These are phyloP conservation scores for Amphiduros pacificus DNA, from an alignment of 2,888 invertebrate genomes.

Conservation along the genomic window DNA sequence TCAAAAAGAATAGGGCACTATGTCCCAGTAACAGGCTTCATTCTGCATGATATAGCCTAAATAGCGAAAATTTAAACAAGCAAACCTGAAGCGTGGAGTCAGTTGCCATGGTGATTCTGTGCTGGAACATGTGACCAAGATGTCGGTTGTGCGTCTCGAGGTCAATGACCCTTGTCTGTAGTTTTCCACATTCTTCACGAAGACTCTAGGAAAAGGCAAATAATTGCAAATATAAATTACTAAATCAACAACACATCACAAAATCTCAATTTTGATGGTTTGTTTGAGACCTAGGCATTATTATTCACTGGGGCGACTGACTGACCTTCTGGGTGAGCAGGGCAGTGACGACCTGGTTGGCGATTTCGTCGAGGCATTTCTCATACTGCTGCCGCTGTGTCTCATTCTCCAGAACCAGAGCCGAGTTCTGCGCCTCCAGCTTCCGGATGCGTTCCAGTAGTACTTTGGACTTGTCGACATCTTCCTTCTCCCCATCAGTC, in stretches of 20 bases:
- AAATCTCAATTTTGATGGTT: no score
- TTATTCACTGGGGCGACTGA: no score
- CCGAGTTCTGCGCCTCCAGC: slow-evolving; percentile 67
- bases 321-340: slow-evolving; percentile 85
- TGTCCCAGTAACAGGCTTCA: no score
- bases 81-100: slow-evolving; percentile 32
- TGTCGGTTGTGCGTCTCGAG: slow-evolving; percentile 74
- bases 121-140: slow-evolving; percentile 66
- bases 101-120: slow-evolving; percentile 40
- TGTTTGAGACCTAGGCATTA: no score
- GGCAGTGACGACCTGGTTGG: slow-evolving; percentile 81
- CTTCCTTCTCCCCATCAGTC: slow-evolving; percentile 8
- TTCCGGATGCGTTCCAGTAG: slow-evolving; percentile 65
- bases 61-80: background rate
- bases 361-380: slow-evolving; percentile 67
- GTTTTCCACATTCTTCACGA: slow-evolving; percentile 75
- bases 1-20: no score
- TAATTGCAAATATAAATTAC: no score
- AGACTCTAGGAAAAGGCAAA: slow-evolving; percentile 70
- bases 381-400: slow-evolving; percentile 72
- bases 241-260: no score
- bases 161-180: slow-evolving; percentile 75
- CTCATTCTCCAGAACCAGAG: slow-evolving; percentile 69
- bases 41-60: no score
- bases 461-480: slow-evolving; percentile 50